Evolutionary conservation across 2,888 invertebrate species (phyloP).

Genomic region (Frankliniella fusca): DNA sequence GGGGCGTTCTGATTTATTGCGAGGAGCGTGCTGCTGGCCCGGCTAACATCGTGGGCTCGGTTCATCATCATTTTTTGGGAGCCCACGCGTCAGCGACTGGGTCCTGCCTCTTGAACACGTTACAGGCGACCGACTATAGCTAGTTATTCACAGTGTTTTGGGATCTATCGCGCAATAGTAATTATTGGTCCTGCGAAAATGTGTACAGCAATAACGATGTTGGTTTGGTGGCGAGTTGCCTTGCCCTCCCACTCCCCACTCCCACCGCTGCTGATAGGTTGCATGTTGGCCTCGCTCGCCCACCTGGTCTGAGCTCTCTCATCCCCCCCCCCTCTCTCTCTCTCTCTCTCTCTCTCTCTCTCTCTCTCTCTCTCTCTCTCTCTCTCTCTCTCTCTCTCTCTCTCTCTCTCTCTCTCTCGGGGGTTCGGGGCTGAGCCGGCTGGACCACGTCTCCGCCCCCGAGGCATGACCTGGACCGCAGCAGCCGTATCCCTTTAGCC

Average conservation of each 20-base stretch:
- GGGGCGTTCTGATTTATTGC: neutral
- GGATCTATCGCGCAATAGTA: too few relatives aligned
- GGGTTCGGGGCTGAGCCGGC: too few relatives aligned
- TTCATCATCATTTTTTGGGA: neutral
- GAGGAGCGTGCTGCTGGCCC: neutral
- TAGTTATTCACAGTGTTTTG: too few relatives aligned
- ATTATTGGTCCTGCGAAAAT: neutral
- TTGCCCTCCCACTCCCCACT: neutral
- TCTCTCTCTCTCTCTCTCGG: too few relatives aligned
- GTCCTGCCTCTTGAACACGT: too few relatives aligned
- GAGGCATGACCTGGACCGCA: constrained; percentile 14
- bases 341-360: too few relatives aligned
- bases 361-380: too few relatives aligned
- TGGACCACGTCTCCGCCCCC: neutral
- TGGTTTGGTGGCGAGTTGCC: neutral
- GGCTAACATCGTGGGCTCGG: neutral
- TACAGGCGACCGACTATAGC: too few relatives aligned
- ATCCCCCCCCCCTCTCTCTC: too few relatives aligned
- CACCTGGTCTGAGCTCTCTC: too few relatives aligned
- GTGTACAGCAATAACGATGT: neutral
- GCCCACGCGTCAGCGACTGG: neutral
- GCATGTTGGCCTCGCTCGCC: too few relatives aligned
- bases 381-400: too few relatives aligned
- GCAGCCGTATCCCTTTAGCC: neutral
- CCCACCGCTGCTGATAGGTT: neutral